A percentile compares a stretch with the other conserved stretches of the same genome.
These are phyloP conservation scores for Rhamnusium bicolor DNA, from an alignment of 2,888 invertebrate genomes.

Conservation along the genomic window DNA sequence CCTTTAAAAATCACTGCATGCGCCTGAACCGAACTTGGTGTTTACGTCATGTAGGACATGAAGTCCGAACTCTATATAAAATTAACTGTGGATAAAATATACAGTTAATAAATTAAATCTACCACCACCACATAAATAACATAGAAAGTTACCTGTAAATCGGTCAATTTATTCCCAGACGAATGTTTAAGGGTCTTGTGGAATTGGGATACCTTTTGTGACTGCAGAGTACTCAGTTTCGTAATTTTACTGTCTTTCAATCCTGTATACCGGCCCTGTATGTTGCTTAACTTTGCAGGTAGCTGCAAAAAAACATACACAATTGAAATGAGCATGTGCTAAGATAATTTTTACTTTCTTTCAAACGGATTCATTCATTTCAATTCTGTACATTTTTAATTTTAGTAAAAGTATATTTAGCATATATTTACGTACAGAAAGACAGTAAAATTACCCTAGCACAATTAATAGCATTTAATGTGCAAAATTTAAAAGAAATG, in stretches of 20 bases:
- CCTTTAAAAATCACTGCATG: no score
- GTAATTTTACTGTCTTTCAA: conserved; percentile 94
- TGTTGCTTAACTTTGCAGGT: conserved; percentile 74
- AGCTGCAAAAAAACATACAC: conserved; percentile 62
- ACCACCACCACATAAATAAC: background rate
- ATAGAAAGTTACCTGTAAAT: conserved; percentile 84
- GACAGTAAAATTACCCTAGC: conserved; percentile 74
- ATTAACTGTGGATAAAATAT: background rate
- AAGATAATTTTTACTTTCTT: conserved; percentile 61
- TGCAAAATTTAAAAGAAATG: background rate
- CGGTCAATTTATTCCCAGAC: conserved; percentile 86
- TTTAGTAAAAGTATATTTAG: conserved; percentile 1
- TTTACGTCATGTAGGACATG: no score
- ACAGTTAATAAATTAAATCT: background rate
- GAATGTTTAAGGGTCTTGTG: conserved; percentile 94
- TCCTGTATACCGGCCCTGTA: conserved; percentile 86
- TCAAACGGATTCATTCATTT: conserved; percentile 53
- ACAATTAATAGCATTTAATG: conserved; percentile 35
- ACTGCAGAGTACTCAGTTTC: conserved; percentile 87
- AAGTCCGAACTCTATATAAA: no score
- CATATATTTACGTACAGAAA: conserved; percentile 68
- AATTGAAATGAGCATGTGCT: conserved; percentile 52
- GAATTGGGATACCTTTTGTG: conserved; percentile 95
- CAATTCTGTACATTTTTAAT: conserved; percentile 58
- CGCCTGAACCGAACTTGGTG: no score